Evolutionary conservation across 2,797 vertebrate species (phyloP).

Genomic region (Myripristis jacobus): DNA sequence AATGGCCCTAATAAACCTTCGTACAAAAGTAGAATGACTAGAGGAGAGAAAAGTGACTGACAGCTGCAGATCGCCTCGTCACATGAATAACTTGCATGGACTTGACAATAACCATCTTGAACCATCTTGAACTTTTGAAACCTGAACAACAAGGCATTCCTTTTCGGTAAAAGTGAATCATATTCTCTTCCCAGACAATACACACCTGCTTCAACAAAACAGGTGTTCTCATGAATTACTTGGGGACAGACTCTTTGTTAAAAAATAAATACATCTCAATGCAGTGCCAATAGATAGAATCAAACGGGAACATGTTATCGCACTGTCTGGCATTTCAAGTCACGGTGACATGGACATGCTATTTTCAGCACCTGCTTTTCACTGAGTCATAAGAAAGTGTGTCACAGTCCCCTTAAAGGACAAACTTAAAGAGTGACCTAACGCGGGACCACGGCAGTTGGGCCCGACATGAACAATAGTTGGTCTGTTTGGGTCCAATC

Average conservation of each 20-base stretch:
- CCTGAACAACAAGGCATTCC: not conserved
- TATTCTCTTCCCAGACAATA: not conserved
- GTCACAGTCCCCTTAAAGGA: conserved; percentile 48
- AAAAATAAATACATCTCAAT: not conserved
- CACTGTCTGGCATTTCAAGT: conserved; percentile 21
- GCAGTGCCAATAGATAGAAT: not conserved
- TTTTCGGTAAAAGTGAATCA: conserved; percentile 27
- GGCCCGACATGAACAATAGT: conserved; percentile 75
- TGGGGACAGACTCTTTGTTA: not conserved
- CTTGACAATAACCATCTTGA: conserved; percentile 1
- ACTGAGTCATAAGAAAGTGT: conserved; percentile 53
- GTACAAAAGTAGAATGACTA: not conserved
- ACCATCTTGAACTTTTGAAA: not conserved
- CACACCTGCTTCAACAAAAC: conserved; percentile 40
- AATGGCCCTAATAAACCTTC: too few relatives aligned
- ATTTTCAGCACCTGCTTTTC: conserved; percentile 46
- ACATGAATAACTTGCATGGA: not conserved
- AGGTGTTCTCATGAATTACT: conserved; percentile 5
- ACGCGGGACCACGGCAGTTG: conserved; percentile 60
- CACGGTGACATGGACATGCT: conserved; percentile 4
- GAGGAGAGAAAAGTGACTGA: not conserved
- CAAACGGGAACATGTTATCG: not conserved
- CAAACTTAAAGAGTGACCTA: conserved; percentile 71
- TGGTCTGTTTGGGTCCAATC: conserved; percentile 65
- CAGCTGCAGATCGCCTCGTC: conserved; percentile 8